Conservation (phyloP, 2,797 vertebrate genomes). For the Adrianichthys oophorus region DNA sequence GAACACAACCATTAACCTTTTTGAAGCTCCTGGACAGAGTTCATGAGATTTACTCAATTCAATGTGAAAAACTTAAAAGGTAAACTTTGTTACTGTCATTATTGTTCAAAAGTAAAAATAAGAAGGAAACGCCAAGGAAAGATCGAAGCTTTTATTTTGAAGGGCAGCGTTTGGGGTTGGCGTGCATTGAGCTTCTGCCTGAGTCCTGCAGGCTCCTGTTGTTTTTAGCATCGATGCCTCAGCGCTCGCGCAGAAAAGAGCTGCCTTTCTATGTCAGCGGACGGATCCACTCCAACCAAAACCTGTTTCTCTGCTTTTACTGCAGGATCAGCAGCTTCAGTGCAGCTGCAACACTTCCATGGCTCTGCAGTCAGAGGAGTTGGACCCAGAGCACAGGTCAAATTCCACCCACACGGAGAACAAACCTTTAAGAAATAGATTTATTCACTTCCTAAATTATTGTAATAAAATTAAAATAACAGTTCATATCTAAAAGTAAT, state of each 20-base stretch:
- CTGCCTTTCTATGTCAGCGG: constrained; percentile 41
- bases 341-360: not conserved
- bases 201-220: constrained; percentile 47
- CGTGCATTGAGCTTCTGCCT: constrained; percentile 3
- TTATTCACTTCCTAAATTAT: constrained; percentile 73
- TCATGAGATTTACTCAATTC: no score
- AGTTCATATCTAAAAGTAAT: constrained; percentile 66
- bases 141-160: constrained; percentile 50
- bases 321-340: not conserved
- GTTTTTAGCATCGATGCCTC: constrained; percentile 41
- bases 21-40: no score
- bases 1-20: no score
- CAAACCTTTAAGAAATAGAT: constrained; percentile 18
- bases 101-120: not conserved
- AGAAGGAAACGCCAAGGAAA: no score
- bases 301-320: constrained; percentile 20
- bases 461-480: constrained; percentile 77
- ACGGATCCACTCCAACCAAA: constrained; percentile 15
- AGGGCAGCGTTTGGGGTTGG: constrained; percentile 1
- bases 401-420: rapidly evolving
- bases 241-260: constrained; percentile 45
- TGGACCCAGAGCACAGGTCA: no score
- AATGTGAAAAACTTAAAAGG: not conserved
- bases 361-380: not conserved
- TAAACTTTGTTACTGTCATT: not conserved